Percentiles rank a stretch among this genome's conserved stretches.
Conservation (phyloP, 2,797 vertebrate species). For the Orestias chungarensis region DNA sequence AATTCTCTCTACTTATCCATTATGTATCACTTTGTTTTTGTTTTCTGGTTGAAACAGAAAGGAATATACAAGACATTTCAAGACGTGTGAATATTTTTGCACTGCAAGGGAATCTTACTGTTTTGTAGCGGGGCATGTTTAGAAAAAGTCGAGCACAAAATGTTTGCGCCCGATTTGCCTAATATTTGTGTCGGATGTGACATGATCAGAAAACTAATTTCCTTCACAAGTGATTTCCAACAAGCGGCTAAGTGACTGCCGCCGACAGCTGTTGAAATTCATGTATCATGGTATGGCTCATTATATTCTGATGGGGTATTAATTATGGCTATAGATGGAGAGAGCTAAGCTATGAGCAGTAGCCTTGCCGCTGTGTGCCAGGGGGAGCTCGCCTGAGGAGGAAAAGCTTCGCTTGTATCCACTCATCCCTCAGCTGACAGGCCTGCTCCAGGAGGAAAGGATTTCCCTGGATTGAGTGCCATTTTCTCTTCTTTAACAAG, state of each 20-base stretch:
- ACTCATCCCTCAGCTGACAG: conserved; percentile 74
- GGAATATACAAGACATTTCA: neutral
- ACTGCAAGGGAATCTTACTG: conserved; percentile 12
- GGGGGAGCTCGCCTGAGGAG: conserved; percentile 77
- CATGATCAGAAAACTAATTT: conserved; percentile 76
- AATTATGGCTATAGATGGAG: conserved; percentile 77
- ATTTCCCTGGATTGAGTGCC: conserved; percentile 70
- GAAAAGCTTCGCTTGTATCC: conserved; percentile 76
- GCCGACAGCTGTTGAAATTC: conserved; percentile 64
- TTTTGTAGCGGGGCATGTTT: conserved; percentile 66
- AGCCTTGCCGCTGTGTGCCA: conserved; percentile 72
- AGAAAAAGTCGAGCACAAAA: conserved; percentile 73
- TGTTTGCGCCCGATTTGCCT: conserved; percentile 72
- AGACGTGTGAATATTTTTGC: neutral
- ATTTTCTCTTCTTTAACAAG: conserved; percentile 83
- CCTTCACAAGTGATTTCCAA: conserved; percentile 73
- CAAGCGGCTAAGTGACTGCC: conserved; percentile 64
- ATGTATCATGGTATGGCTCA: conserved; percentile 74
- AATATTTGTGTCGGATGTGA: conserved; percentile 74
- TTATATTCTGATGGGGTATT: conserved; percentile 77
- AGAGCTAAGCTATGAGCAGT: conserved; percentile 70
- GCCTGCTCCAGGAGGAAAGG: conserved; percentile 77
- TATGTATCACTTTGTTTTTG: neutral
- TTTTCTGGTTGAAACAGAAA: neutral
- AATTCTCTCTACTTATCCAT: neutral